These are phyloP conservation scores for Yponomeuta cagnagella DNA, from an alignment of 2,888 invertebrate species.

Conservation along the genomic window DNA sequence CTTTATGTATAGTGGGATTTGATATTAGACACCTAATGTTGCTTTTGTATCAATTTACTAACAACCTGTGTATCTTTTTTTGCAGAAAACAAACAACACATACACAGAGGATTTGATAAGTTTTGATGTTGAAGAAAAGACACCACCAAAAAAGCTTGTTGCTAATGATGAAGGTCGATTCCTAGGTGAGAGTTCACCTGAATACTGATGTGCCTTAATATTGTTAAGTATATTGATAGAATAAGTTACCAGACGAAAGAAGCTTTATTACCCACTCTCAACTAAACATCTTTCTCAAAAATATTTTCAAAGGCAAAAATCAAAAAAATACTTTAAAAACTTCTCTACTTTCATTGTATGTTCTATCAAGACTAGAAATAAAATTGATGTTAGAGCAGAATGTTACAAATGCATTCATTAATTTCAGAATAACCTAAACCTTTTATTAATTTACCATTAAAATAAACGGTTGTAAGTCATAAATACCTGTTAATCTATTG, in stretches of 20 bases:
- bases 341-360: too few species aligned
- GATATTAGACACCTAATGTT: too few species aligned
- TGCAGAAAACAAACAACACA: slow-evolving; percentile 48
- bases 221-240: slow-evolving; percentile 23
- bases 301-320: not conserved
- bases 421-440: too few species aligned
- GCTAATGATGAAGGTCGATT: slow-evolving; percentile 49
- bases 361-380: too few species aligned
- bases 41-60: not conserved
- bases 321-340: too few species aligned
- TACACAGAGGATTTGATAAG: slow-evolving; percentile 54
- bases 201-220: slow-evolving; percentile 40
- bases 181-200: slow-evolving; percentile 61
- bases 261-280: not conserved
- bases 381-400: too few species aligned
- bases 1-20: too few species aligned
- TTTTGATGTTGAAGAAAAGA: slow-evolving; percentile 50
- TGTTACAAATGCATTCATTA: too few species aligned
- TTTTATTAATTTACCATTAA: too few species aligned
- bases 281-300: not conserved
- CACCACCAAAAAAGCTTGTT: slow-evolving; percentile 23
- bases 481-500: too few species aligned
- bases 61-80: slow-evolving; percentile 23
- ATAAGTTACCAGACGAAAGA: slow-evolving; percentile 42
- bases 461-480: too few species aligned